Evolutionary conservation across 2,888 invertebrate genomes (phyloP).

Genomic region (Exephanes ischioxanthus): DNA sequence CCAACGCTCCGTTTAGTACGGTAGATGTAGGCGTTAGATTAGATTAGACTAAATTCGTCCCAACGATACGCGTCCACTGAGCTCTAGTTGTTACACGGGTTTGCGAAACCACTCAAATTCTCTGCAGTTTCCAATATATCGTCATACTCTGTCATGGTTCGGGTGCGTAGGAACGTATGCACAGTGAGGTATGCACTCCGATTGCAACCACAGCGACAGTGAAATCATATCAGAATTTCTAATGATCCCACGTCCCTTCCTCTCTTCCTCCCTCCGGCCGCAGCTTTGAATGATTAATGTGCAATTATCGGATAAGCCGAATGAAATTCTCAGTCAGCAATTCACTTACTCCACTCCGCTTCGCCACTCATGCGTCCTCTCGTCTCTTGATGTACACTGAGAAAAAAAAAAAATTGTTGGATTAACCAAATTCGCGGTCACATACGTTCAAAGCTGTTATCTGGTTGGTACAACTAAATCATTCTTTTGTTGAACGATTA

Average conservation of each 20-base stretch:
- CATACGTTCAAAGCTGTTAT: too few species aligned
- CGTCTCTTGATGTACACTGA: too few species aligned
- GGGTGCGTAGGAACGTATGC: too few species aligned
- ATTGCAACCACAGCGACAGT: too few species aligned
- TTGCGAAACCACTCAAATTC: background rate
- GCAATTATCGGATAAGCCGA: background rate
- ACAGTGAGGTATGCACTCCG: too few species aligned
- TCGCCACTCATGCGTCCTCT: background rate
- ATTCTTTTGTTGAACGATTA: too few species aligned
- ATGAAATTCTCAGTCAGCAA: background rate
- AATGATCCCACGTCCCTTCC: background rate
- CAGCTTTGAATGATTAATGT: background rate
- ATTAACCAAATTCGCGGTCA: too few species aligned
- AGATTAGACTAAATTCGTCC: constrained; percentile 45
- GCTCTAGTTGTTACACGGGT: background rate
- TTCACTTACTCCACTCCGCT: background rate
- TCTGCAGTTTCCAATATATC: background rate
- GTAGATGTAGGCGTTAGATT: constrained; percentile 36
- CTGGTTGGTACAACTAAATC: too few species aligned
- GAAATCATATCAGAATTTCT: background rate
- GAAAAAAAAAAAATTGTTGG: too few species aligned
- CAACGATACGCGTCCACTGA: constrained; percentile 7
- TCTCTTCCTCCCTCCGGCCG: background rate
- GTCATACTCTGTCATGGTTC: background rate
- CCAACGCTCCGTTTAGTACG: constrained; percentile 5